Conservation (phyloP, 2,797 vertebrate genomes). For the Simalia tracyae region DNA sequence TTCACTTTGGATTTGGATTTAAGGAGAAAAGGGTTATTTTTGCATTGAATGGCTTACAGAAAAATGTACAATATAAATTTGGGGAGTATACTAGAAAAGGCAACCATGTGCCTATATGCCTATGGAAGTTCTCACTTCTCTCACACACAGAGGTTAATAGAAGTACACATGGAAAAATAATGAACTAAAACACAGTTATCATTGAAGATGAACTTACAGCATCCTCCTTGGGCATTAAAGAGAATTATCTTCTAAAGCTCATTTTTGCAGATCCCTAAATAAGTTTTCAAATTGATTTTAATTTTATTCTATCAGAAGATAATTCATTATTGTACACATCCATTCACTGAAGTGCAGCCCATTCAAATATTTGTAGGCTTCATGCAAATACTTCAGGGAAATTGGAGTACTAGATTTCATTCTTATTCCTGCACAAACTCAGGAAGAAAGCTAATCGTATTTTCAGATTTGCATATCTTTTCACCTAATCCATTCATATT, state of each 20-base stretch:
- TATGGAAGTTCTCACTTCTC: not conserved
- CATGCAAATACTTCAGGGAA: slow-evolving; percentile 48
- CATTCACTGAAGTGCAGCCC: slow-evolving; percentile 33
- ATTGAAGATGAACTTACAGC: not conserved
- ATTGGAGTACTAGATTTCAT: not conserved
- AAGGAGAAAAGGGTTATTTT: not conserved
- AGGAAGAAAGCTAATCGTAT: not conserved
- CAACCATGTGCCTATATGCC: not conserved
- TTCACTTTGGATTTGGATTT: not conserved
- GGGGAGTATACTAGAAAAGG: not conserved
- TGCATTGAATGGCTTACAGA: not conserved
- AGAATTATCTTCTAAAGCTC: slow-evolving; percentile 32
- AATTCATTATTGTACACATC: slow-evolving; percentile 50
- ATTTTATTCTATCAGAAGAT: slow-evolving; percentile 46
- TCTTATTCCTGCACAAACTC: not conserved
- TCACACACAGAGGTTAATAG: not conserved
- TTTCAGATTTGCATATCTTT: slow-evolving; percentile 23
- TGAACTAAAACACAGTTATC: slow-evolving; percentile 15
- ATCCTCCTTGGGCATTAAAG: not conserved
- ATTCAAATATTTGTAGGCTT: slow-evolving; percentile 63
- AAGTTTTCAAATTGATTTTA: slow-evolving; percentile 59
- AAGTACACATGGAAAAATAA: not conserved
- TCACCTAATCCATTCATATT: slow-evolving; percentile 6
- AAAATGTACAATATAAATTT: not conserved
- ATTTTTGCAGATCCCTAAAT: slow-evolving; percentile 45